A percentile compares a stretch with the other conserved stretches of the same genome.
These are phyloP conservation scores for Pleuronectes platessa DNA, from an alignment of 2,113 vertebrate species.

Conservation along the genomic window DNA sequence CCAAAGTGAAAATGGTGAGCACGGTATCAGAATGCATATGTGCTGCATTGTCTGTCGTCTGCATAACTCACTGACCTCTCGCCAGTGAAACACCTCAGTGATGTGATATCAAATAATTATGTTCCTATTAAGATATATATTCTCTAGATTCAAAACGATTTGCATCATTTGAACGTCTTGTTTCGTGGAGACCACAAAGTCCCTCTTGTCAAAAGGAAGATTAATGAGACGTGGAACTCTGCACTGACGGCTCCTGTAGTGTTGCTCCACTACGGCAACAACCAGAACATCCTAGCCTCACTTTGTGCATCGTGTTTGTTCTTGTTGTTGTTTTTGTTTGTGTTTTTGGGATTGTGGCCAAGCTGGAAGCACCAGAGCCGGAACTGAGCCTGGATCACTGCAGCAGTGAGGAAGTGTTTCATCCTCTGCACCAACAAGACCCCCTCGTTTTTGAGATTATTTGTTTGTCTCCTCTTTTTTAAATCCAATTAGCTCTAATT, in stretches of 20 bases:
- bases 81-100: too few species aligned
- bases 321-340: background rate
- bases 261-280: background rate
- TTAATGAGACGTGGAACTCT: conserved; percentile 12
- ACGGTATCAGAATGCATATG: background rate
- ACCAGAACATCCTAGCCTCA: background rate
- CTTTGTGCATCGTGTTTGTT: background rate
- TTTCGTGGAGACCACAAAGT: too few species aligned
- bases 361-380: background rate
- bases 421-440: too few species aligned
- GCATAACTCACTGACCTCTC: too few species aligned
- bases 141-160: background rate
- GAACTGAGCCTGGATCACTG: background rate
- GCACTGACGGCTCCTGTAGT: conserved; percentile 20
- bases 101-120: conserved; percentile 19
- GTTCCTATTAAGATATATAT: background rate
- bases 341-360: conserved; percentile 1
- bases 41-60: background rate
- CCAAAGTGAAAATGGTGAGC: conserved; percentile 20
- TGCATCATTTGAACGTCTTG: conserved; percentile 17
- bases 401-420: background rate
- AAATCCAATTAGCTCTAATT: conserved; percentile 21
- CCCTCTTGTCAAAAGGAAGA: conserved; percentile 11
- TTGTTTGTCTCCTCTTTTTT: too few species aligned
- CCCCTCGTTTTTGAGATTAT: conserved; percentile 7